A percentile compares a stretch with the other conserved stretches of the same genome.
Conservation (phyloP, 2,888 invertebrate species). For the Rhingia campestris region DNA sequence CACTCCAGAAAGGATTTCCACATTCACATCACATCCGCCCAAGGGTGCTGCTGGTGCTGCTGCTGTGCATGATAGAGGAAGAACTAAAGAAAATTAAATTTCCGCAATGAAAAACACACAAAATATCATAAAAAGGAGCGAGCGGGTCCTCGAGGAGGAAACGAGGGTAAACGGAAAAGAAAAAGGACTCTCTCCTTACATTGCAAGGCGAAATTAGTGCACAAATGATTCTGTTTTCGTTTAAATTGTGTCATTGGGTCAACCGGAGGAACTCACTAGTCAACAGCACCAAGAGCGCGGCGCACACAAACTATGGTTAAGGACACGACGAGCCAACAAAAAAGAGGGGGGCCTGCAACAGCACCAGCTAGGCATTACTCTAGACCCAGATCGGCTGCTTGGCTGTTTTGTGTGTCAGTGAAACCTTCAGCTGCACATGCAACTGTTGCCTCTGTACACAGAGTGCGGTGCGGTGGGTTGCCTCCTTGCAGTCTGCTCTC, state of each 20-base stretch:
- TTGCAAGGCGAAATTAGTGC: constrained; percentile 56
- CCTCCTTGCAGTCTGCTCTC: constrained; percentile 41
- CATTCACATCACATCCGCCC: constrained; percentile 63
- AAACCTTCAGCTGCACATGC: constrained; percentile 68
- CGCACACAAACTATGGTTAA: neutral
- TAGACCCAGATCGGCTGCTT: constrained; percentile 58
- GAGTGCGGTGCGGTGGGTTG: neutral
- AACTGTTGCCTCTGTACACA: constrained; percentile 55
- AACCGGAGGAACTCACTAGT: constrained; percentile 40
- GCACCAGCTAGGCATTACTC: constrained; percentile 31
- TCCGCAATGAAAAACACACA: constrained; percentile 61
- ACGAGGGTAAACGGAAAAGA: neutral
- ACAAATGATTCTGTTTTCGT: constrained; percentile 61
- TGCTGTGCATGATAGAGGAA: constrained; percentile 43
- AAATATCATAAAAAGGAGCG: constrained; percentile 1
- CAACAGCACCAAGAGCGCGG: neutral
- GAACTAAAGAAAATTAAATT: constrained; percentile 63
- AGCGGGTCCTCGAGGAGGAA: neutral
- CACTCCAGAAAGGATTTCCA: constrained; percentile 49
- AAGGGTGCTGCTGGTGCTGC: constrained; percentile 38
- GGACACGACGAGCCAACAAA: constrained; percentile 11
- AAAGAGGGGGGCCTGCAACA: neutral
- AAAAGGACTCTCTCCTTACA: constrained; percentile 34
- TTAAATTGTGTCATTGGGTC: constrained; percentile 72
- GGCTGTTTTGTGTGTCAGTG: constrained; percentile 46